phyloP scores from a whole-genome alignment of 2,113 vertebrate genomes.

The Mesembrinibis cayennensis region DNA sequence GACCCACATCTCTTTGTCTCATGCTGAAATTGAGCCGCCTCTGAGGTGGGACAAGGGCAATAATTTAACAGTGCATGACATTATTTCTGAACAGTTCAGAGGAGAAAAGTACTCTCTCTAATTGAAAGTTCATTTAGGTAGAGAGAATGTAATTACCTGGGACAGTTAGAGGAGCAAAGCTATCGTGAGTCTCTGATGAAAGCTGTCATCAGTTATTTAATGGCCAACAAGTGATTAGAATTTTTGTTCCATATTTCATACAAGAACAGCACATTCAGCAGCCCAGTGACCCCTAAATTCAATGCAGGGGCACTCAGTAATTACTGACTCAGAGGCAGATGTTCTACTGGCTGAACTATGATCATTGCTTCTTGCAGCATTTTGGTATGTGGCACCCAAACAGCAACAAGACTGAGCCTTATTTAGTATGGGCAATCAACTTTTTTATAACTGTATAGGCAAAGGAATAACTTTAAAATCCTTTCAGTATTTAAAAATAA shows the following conservation, averaged over 20 bases:
- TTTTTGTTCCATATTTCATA: slow-evolving; percentile 41
- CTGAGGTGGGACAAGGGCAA: neutral
- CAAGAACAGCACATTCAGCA: slow-evolving; percentile 37
- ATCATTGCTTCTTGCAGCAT: neutral
- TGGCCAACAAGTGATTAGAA: slow-evolving; percentile 22
- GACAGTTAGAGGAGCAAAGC: neutral
- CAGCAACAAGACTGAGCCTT: neutral
- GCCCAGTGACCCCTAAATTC: slow-evolving; percentile 25
- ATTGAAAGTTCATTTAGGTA: slow-evolving; percentile 53
- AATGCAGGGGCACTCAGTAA: neutral
- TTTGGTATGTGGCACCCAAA: neutral
- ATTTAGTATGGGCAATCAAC: neutral
- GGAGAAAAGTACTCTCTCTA: slow-evolving; percentile 18
- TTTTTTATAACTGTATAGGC: neutral
- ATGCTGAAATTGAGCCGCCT: neutral
- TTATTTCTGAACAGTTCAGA: slow-evolving; percentile 9
- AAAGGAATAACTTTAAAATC: neutral
- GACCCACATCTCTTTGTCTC: neutral
- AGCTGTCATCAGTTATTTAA: slow-evolving; percentile 44
- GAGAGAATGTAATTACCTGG: slow-evolving; percentile 41
- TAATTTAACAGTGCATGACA: neutral
- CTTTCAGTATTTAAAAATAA: neutral
- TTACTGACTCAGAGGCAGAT: slow-evolving; percentile 24
- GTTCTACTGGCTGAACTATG: neutral
- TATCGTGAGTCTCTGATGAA: slow-evolving; percentile 23